Percentiles rank a stretch among this genome's conserved stretches.
These are phyloP conservation scores for Typhlichthys eigenmanni DNA, from an alignment of 2,797 vertebrate genomes.

Conservation along the genomic window DNA sequence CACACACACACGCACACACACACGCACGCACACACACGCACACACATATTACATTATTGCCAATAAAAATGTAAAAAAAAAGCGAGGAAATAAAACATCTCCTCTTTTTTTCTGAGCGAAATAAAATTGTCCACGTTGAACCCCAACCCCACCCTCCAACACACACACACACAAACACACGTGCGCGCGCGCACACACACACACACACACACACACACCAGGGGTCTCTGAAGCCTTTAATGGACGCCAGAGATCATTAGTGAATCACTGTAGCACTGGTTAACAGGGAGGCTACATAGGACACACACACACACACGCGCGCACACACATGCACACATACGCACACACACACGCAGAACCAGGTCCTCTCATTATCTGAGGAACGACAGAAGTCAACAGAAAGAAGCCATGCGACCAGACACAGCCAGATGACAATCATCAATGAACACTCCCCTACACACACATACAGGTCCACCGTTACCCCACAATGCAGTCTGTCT, in stretches of 20 bases:
- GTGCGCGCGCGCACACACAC: conserved; percentile 31
- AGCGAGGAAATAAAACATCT: no score
- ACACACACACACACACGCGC: not conserved
- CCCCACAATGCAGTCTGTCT: conserved; percentile 32
- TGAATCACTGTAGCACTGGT: conserved; percentile 67
- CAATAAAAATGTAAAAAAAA: not conserved
- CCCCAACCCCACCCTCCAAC: not conserved
- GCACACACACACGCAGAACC: not conserved
- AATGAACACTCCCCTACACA: conserved; percentile 2
- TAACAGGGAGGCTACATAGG: conserved; percentile 35
- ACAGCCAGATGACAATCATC: no score
- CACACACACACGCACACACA: conserved; percentile 16
- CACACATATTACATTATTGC: not conserved
- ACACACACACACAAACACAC: conserved; percentile 10
- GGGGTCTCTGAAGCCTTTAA: conserved; percentile 71
- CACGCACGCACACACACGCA: conserved; percentile 7
- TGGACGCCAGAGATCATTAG: conserved; percentile 74
- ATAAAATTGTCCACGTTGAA: not conserved
- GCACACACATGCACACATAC: conserved; percentile 17
- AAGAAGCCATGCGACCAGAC: not conserved
- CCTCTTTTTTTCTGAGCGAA: no score
- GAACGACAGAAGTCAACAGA: conserved; percentile 19
- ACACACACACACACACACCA: conserved; percentile 2
- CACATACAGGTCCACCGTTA: conserved; percentile 24
- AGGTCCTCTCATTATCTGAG: conserved; percentile 48